These are phyloP conservation scores for Lymantria monacha DNA, from an alignment of 2,888 invertebrate genomes.

Conservation along the genomic window DNA sequence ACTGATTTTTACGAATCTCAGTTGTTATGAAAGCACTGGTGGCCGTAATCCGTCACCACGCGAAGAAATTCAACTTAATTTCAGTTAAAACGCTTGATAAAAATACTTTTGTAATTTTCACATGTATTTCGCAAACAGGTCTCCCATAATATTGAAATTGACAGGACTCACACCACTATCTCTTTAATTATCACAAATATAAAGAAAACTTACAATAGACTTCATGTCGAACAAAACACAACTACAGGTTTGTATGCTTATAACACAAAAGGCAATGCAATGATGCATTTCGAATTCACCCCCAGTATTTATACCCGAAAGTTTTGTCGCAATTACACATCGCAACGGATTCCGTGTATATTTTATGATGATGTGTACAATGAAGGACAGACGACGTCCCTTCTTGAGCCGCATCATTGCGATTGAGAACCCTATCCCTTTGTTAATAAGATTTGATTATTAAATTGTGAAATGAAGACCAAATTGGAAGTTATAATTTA, in stretches of 20 bases:
- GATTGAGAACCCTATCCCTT: conserved; percentile 33
- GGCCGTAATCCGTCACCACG: too few relatives aligned
- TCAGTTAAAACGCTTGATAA: too few relatives aligned
- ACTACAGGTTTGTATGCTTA: conserved; percentile 38
- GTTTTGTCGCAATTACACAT: conserved; percentile 68
- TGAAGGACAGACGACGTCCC: conserved; percentile 54
- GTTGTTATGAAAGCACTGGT: too few relatives aligned
- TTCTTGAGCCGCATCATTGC: conserved; percentile 35
- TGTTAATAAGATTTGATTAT: conserved; percentile 27
- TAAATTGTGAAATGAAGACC: conserved; percentile 17
- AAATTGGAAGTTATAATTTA: conserved; percentile 31
- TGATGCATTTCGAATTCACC: conserved; percentile 72
- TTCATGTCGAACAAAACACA: conserved; percentile 59
- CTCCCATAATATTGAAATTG: too few relatives aligned
- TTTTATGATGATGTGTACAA: conserved; percentile 63
- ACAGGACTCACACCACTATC: too few relatives aligned
- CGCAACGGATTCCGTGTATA: conserved; percentile 58
- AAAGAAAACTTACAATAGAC: conserved; percentile 63
- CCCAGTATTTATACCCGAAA: conserved; percentile 75
- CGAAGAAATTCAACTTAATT: too few relatives aligned
- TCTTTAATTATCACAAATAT: background rate
- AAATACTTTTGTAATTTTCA: too few relatives aligned
- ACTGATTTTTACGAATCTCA: too few relatives aligned
- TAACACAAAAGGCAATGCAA: conserved; percentile 57
- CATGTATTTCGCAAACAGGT: too few relatives aligned